Evolutionary conservation across 2,888 invertebrate species (phyloP), one percentile per base, ranked within the genome.

Genomic region (Suillia variegata): DNA sequence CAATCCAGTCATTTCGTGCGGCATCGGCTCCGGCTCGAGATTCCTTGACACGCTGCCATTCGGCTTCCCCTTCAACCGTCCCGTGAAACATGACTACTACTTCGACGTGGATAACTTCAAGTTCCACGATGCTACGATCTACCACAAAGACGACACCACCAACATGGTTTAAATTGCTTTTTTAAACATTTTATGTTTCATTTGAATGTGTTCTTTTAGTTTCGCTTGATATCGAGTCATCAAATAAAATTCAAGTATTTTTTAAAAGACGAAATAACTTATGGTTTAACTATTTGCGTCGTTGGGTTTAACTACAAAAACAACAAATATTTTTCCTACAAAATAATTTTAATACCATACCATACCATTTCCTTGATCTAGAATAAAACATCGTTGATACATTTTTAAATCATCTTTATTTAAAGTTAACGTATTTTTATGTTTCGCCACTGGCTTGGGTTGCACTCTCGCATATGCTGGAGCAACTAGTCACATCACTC

Each of bases 51-150:
- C 64, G 61, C 85, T 86, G 78, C 85, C 90, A 53, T 84, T 88
- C 71, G 90, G 89, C 56, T 92, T 87, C 84, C 92, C 92, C 68
- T 86, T 92, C 78, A 91, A 93, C 76, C 87, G 89, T 64, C 84
- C 85, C 10, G 85, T 89, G 68, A 83, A 87, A 49, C 77, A 78
- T 56, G 83, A 86, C 34, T 81, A 82, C 54, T 84, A 84, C 69
- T 90, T 88, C 83, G 84, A 85, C 70, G 87, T 87, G 22, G 86
- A 89, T 5, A 91, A 91, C 84, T 87, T 88, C 83, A 85, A 85
- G 77, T 88, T 89, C 78, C 83, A 88, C 64, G 88, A 89, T 64
- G 84, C 87, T 0, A 82, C 83, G 63, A 85, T 91, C 70, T 89
- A 85, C 84, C 89, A 90, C 81, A 88, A 88, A 72, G 84, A 83